Percentiles rank a stretch among this genome's conserved stretches.
These are phyloP conservation scores for Papilio glaucus DNA, from an alignment of 1,140 invertebrate genomes.

Conservation along the genomic window DNA sequence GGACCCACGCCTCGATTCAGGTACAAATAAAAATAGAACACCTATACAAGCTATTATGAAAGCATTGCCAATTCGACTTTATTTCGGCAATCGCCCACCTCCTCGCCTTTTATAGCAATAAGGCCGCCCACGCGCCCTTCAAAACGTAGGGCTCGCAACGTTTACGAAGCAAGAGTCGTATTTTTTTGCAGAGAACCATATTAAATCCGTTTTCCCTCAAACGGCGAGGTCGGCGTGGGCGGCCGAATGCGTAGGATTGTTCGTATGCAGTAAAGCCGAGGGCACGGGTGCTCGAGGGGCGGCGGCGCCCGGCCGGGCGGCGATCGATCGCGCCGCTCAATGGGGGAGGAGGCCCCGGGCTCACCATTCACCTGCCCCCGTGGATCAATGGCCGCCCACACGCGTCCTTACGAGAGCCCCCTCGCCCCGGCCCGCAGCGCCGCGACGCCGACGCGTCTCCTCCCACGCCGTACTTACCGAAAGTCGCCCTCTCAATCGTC, in stretches of 20 bases:
- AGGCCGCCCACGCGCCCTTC: constrained; percentile 27
- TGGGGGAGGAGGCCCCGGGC: constrained; percentile 61
- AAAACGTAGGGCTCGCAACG: constrained; percentile 21
- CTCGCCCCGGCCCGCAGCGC: constrained; percentile 43
- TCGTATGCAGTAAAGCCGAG: constrained; percentile 28
- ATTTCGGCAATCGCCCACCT: constrained; percentile 34
- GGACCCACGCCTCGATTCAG: too few species aligned
- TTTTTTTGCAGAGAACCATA: constrained; percentile 28
- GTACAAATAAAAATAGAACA: constrained; percentile 34
- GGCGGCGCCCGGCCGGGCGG: constrained; percentile 45
- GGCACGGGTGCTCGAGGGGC: constrained; percentile 32
- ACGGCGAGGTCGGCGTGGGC: constrained; percentile 25
- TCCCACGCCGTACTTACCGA: constrained; percentile 71
- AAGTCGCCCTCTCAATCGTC: constrained; percentile 69
- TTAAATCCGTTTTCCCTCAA: constrained; percentile 26
- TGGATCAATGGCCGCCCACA: constrained; percentile 78
- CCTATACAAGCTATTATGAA: constrained; percentile 29
- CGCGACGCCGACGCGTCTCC: constrained; percentile 66
- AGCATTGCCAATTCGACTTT: constrained; percentile 25
- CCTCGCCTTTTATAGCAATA: constrained; percentile 28
- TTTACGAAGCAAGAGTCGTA: constrained; percentile 18
- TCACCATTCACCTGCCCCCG: constrained; percentile 77
- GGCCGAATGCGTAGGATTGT: constrained; percentile 27
- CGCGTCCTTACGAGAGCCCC: constrained; percentile 56
- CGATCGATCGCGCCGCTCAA: constrained; percentile 67